These are phyloP conservation scores for Beaufortia kweichowensis DNA, from an alignment of 2,113 vertebrate species.

Conservation along the genomic window DNA sequence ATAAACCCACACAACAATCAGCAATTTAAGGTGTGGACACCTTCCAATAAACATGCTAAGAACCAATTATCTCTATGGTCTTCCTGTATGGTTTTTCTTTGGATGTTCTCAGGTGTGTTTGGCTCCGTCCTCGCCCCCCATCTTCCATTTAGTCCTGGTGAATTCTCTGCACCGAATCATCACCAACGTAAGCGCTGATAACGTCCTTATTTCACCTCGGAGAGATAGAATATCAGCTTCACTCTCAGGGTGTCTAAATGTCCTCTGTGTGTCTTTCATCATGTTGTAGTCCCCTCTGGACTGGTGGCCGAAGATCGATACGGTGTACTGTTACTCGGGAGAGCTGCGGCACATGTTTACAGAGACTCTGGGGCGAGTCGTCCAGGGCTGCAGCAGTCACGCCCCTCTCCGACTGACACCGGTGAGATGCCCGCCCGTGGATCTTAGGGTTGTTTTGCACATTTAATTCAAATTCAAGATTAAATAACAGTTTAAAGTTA, in stretches of 20 bases:
- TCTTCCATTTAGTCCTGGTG: constrained; percentile 97
- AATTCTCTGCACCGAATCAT: constrained; percentile 98
- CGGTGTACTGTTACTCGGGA: constrained; percentile 92
- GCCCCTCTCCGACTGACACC: constrained; percentile 86
- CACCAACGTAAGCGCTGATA: constrained; percentile 85
- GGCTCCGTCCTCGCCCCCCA: constrained; percentile 89
- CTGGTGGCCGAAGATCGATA: constrained; percentile 97
- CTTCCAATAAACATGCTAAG: neutral
- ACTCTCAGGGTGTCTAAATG: constrained; percentile 17
- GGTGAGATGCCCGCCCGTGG: constrained; percentile 71
- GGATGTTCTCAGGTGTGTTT: constrained; percentile 84
- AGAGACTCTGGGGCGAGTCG: constrained; percentile 87
- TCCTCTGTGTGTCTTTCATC: constrained; percentile 22
- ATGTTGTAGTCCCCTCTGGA: constrained; percentile 87
- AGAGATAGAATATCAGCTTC: constrained; percentile 2
- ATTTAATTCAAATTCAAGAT: neutral
- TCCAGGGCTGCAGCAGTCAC: constrained; percentile 84
- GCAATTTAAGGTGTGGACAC: constrained; percentile 87
- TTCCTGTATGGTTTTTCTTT: neutral
- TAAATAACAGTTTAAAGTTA: neutral
- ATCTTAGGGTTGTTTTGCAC: too few relatives aligned
- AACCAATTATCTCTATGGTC: too few relatives aligned
- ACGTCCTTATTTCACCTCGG: neutral
- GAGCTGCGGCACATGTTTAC: constrained; percentile 96
- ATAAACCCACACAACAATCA: constrained; percentile 98